A percentile compares a stretch with the other conserved stretches of the same genome.
These are phyloP conservation scores for Ametastegia equiseti DNA, from an alignment of 2,888 invertebrate genomes.

Conservation along the genomic window DNA sequence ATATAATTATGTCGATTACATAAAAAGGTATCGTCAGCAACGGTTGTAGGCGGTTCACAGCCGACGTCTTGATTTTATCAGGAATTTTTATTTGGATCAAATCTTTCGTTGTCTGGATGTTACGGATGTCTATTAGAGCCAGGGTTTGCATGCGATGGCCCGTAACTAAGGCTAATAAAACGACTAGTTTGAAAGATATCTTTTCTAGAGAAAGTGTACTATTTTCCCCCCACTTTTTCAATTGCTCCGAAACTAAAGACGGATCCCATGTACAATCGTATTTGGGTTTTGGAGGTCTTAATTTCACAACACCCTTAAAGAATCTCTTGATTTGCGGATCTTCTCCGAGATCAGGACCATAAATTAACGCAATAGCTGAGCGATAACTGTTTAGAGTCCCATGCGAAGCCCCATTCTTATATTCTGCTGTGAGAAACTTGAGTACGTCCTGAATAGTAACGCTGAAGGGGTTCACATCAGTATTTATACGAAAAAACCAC, in stretches of 20 bases:
- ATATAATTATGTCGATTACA: background rate
- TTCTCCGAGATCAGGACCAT: conserved; percentile 48
- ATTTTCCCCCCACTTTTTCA: conserved; percentile 47
- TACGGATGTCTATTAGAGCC: conserved; percentile 43
- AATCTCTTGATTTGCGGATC: conserved; percentile 54
- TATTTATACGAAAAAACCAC: conserved; percentile 49
- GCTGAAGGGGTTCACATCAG: conserved; percentile 44
- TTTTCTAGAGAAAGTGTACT: conserved; percentile 44
- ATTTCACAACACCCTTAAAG: conserved; percentile 55
- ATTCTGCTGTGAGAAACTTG: conserved; percentile 17
- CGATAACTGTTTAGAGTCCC: conserved; percentile 3
- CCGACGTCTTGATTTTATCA: background rate
- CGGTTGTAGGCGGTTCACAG: background rate
- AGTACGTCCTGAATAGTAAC: conserved; percentile 28
- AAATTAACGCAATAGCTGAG: conserved; percentile 33
- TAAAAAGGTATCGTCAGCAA: conserved; percentile 25
- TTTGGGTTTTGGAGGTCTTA: conserved; percentile 54
- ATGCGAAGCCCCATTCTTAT: background rate
- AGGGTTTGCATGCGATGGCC: conserved; percentile 54
- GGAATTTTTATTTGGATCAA: conserved; percentile 15
- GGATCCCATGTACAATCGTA: conserved; percentile 58
- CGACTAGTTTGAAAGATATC: conserved; percentile 49
- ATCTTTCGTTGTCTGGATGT: conserved; percentile 44
- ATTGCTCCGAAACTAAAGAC: conserved; percentile 51
- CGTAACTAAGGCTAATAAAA: conserved; percentile 51